These are phyloP conservation scores for Scatophagus argus DNA, from an alignment of 2,113 vertebrate genomes.

Conservation along the genomic window DNA sequence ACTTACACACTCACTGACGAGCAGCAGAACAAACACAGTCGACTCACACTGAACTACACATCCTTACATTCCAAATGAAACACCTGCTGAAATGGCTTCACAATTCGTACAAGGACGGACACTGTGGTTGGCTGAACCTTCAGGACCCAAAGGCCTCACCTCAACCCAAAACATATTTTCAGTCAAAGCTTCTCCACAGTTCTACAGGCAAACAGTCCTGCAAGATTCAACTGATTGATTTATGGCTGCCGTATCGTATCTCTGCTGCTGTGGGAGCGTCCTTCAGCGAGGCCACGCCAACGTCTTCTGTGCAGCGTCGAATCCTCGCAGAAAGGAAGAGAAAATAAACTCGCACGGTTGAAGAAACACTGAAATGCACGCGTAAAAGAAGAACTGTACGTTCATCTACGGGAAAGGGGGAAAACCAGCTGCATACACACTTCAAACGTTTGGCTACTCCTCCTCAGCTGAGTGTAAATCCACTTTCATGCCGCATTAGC, in stretches of 20 bases:
- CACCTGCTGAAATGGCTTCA: too few species aligned
- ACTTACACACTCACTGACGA: too few species aligned
- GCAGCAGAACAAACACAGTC: too few species aligned
- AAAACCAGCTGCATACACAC: not conserved
- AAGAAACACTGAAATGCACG: not conserved
- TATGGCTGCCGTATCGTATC: not conserved
- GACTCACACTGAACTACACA: too few species aligned
- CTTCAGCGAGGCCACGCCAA: not conserved
- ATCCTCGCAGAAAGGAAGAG: not conserved
- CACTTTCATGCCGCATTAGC: slow-evolving; percentile 66
- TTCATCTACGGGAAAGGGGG: slow-evolving; percentile 3
- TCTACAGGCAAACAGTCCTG: too few species aligned
- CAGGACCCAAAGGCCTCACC: too few species aligned
- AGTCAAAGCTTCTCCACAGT: too few species aligned
- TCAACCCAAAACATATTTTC: too few species aligned
- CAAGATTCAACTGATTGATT: too few species aligned
- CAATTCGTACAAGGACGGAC: too few species aligned
- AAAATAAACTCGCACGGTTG: not conserved
- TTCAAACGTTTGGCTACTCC: slow-evolving; percentile 28
- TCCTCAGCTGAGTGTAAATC: slow-evolving; percentile 50
- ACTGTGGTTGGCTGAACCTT: too few species aligned
- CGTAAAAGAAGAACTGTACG: not conserved
- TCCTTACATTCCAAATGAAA: too few species aligned
- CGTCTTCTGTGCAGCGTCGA: not conserved
- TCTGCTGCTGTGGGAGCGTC: not conserved